Conservation (phyloP, 2,113 vertebrate genomes). For the Strix aluco region DNA sequence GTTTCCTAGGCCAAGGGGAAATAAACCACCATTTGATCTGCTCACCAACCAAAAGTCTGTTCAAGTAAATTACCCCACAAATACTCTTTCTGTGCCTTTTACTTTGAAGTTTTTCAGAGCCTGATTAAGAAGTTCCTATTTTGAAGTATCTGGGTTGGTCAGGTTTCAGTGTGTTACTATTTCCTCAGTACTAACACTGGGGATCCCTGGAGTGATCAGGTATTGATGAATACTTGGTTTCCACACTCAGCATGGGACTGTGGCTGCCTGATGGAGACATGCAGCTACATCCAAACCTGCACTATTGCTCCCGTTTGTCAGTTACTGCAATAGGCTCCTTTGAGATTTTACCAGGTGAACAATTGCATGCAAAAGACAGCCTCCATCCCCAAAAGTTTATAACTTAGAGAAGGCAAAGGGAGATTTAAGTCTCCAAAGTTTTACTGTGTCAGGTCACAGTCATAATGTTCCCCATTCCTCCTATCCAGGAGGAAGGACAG, state of each 20-base stretch:
- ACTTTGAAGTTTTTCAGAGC: neutral
- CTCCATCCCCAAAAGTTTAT: neutral
- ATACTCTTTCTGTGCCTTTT: neutral
- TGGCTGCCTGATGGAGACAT: neutral
- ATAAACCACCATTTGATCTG: neutral
- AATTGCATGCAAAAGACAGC: neutral
- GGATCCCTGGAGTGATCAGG: neutral
- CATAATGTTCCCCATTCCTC: accelerated
- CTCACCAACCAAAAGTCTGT: neutral
- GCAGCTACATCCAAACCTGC: neutral
- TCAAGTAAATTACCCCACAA: neutral
- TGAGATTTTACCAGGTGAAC: neutral
- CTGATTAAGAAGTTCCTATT: neutral
- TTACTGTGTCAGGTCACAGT: neutral
- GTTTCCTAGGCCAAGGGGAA: neutral
- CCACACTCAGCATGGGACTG: neutral
- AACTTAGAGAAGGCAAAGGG: neutral
- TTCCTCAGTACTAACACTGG: neutral
- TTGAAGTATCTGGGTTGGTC: neutral
- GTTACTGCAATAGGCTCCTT: neutral
- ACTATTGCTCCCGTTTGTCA: neutral
- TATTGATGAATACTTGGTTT: neutral
- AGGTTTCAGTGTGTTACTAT: neutral
- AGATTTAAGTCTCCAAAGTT: neutral
- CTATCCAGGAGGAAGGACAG: neutral